Base-by-base conservation (phyloP, 2,113 vertebrate genomes). In the Hippocampus mohnikei region DNA sequence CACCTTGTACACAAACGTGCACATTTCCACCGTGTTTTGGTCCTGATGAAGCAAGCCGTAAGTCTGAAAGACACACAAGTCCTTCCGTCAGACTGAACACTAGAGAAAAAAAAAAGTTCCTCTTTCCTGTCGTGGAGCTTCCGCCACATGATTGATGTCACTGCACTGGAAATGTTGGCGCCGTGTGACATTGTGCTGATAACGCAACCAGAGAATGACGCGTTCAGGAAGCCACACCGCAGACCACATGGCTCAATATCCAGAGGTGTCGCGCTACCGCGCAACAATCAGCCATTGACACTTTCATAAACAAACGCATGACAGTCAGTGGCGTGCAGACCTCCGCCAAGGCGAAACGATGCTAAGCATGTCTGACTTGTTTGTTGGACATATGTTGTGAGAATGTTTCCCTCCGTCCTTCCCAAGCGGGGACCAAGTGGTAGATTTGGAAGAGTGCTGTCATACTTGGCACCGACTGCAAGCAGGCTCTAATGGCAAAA, bases 1-100 rank as follows among this genome's bases (percentile, higher is more conserved):
- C 75, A 98, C 95, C n/a, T 93, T 93, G 82, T 94, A 98, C 76
- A 98, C 95, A 56, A 98, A 98, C 1, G 97, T 98, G 87, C 97
- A 97, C 95, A 98, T 97, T 89, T 98, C 97, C 84, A 98, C 94
- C 0, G 94, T 91, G 88, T 96, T 95, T 70, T 94, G 93, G 76
- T 95, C 93, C 79, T 95, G 94, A 80, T 96, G 96, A 87, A 98
- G 97, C 72, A 98, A 92, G 42, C 96, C 96, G 0, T 98, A 98
- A 0, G 96, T 98, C 97, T 98, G 92, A 41, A 90, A 90, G 0
- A 85, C 33, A 71, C 59, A 66, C 40, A 55, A 15, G 48, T n/a
- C 2, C 21, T 25, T 56, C 0, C 44, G 16, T 9, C 23, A 55
- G 18, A 11, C 1, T 69, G 16, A 52, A 55, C 1, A 25, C 11